Base-by-base conservation (phyloP, 1,140 invertebrate genomes). In the Drosophila grimshawi region DNA sequence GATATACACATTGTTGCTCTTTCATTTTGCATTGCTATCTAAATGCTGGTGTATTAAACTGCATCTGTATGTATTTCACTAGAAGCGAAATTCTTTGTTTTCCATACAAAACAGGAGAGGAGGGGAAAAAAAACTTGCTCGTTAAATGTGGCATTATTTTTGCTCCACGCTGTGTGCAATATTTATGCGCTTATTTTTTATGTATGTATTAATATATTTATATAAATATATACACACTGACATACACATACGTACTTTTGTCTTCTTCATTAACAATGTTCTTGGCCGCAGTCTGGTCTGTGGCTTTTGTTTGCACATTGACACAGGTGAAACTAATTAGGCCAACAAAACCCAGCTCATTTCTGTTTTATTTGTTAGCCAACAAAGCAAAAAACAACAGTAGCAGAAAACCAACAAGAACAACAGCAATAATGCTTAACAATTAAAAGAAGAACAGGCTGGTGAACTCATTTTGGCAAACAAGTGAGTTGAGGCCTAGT, bases 251-350 rank as follows among this genome's bases (percentile, higher is more conserved):
- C 35, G 4, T 71, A 51, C 27, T 49, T 35, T 74, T 74, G 71
- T 74, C 56, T 74, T 74, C 65, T 74, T 74, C 71, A 69, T 74
- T 74, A 74, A 69, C 71, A 74, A 57, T 61, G 51, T 48, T 74
- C 51, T 67, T 69, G 66, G 72, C 30, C 66, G 29, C 8, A 19
- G 59, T 43, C 43, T 33, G 59, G 35, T 60, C 35, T 53, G 65
- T 5, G 39, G 67, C 74, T 62, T 60, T 89, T 89, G 85, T 89
- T 89, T 89, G 75, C 77, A 85, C 78, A 89, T 89, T 89, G 85
- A 89, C 85, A 89, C 85, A 89, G 85, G 85, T 89, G 85, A 89
- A 89, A 89, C 85, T 89, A 89, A 89, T 89, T 89, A 89, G 85
- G 85, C 85, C 85, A 19, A 89, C 85, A 89, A 89, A 89, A 89